These are phyloP conservation scores for Nothocercus nigrocapillus DNA, from an alignment of 2,113 vertebrate species.

Conservation along the genomic window DNA sequence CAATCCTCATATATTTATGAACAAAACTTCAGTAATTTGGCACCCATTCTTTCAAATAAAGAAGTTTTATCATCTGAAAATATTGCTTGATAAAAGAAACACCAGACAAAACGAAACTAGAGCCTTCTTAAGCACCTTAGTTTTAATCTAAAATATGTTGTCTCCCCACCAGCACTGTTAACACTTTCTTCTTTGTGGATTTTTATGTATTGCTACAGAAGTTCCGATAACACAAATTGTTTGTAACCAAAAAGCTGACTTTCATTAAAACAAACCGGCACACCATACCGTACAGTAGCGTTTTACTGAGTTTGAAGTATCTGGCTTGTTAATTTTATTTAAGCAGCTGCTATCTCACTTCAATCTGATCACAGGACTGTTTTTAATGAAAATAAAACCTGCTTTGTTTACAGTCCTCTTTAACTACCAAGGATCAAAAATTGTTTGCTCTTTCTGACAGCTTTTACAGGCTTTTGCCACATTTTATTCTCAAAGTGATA, in stretches of 20 bases:
- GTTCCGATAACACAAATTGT: conserved; percentile 38
- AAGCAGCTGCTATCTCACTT: conserved; percentile 66
- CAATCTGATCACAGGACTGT: conserved; percentile 60
- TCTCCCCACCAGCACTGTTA: neutral
- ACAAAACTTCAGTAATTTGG: neutral
- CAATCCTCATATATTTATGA: neutral
- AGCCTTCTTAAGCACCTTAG: neutral
- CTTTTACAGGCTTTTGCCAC: conserved; percentile 43
- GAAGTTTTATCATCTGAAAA: neutral
- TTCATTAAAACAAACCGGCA: conserved; percentile 62
- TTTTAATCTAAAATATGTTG: neutral
- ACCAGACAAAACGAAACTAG: neutral
- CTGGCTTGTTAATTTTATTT: conserved; percentile 68
- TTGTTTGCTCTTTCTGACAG: conserved; percentile 42
- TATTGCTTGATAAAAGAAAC: neutral
- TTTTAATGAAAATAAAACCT: conserved; percentile 70
- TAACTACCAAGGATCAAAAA: conserved; percentile 41
- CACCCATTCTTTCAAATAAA: neutral
- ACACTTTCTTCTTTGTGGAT: conserved; percentile 14
- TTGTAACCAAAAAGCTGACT: conserved; percentile 52
- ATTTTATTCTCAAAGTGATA: conserved; percentile 46
- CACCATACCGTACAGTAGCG: conserved; percentile 43
- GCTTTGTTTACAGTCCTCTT: conserved; percentile 58
- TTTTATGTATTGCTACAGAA: conserved; percentile 52
- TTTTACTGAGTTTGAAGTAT: conserved; percentile 67